These are phyloP conservation scores for Pachycephus smyrnensis DNA, from an alignment of 2,888 invertebrate species.

Conservation along the genomic window DNA sequence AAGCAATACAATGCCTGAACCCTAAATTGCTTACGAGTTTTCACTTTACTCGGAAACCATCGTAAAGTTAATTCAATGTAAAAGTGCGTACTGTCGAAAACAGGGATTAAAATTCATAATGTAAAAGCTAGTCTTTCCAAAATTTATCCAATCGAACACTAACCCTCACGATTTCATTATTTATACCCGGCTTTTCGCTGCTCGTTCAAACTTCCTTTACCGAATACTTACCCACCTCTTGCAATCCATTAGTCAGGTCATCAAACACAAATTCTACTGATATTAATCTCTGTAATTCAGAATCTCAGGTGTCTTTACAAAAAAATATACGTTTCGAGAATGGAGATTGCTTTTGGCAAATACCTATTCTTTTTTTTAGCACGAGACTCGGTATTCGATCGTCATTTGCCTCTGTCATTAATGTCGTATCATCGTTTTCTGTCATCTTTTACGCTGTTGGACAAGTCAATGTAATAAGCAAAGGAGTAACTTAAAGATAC, in stretches of 20 bases:
- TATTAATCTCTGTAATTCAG: background rate
- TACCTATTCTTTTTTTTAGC: background rate
- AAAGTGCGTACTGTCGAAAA: background rate
- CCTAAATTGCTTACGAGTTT: background rate
- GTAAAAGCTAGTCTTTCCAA: background rate
- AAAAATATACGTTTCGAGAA: background rate
- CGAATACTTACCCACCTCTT: constrained; percentile 23
- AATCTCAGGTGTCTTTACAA: background rate
- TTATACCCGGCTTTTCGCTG: background rate
- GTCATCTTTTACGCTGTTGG: background rate
- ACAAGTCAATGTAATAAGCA: background rate
- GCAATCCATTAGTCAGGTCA: constrained; percentile 20
- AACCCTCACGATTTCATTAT: background rate
- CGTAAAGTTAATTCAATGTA: background rate
- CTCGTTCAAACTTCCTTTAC: background rate
- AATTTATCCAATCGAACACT: background rate
- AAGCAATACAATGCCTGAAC: background rate
- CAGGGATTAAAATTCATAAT: background rate
- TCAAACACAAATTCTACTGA: background rate
- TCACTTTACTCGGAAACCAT: background rate
- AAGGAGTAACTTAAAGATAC: background rate
- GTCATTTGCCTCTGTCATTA: background rate
- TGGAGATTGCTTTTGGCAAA: background rate
- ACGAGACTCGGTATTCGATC: background rate
- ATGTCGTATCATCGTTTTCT: background rate